Conservation (phyloP, 2,888 invertebrate species). For the Trachelus troglodyta region DNA sequence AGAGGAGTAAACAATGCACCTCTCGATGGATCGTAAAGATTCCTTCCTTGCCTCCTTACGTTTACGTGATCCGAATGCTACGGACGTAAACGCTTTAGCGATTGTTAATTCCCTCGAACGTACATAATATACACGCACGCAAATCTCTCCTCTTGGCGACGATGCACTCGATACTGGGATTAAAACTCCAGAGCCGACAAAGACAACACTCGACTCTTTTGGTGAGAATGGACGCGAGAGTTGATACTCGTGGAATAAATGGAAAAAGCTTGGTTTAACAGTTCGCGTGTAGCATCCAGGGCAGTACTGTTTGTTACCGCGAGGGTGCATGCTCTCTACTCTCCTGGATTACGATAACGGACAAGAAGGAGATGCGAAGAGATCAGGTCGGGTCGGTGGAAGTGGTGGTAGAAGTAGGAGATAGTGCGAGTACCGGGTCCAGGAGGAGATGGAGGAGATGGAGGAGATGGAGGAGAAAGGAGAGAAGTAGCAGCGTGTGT, state of each 20-base stretch:
- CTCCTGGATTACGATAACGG: neutral
- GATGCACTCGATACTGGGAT: neutral
- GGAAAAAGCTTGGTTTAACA: neutral
- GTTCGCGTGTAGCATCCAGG: neutral
- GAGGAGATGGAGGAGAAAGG: slow-evolving; percentile 9
- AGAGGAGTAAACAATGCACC: neutral
- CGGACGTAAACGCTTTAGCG: neutral
- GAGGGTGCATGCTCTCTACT: neutral
- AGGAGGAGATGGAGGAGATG: slow-evolving; percentile 8
- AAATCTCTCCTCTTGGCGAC: neutral
- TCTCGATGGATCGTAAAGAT: neutral
- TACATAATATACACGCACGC: neutral
- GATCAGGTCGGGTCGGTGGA: neutral
- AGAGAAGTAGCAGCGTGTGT: slow-evolving; percentile 12
- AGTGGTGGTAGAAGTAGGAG: neutral
- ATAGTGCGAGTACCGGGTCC: neutral
- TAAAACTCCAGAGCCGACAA: neutral
- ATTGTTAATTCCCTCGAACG: neutral
- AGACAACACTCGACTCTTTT: neutral
- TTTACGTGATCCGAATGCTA: neutral
- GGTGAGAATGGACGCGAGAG: neutral
- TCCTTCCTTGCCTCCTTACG: neutral
- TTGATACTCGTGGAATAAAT: neutral
- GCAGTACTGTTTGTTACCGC: neutral
- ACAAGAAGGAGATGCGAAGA: neutral